Base-by-base conservation (phyloP, 2,797 vertebrate genomes). In the Periophthalmus magnuspinnatus region DNA sequence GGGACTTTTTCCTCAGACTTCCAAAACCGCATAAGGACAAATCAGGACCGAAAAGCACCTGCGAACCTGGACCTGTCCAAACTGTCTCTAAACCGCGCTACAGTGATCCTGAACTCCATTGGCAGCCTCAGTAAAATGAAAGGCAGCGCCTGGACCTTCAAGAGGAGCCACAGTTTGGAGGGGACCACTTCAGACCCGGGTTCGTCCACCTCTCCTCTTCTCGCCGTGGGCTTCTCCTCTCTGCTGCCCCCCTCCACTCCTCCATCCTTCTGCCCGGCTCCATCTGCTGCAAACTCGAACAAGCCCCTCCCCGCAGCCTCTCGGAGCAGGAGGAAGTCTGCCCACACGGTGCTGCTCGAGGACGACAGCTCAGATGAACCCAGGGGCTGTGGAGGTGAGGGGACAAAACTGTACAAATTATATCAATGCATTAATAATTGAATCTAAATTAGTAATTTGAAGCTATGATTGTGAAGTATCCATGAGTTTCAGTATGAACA, bases 101-200 rank as follows among this genome's bases (percentile, higher is more conserved):
- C 95, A 0, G 91, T 97, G 81, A 96, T 97, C 81, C 95, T 97
- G 64, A 95, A 92, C 92, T 97, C 96, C 83, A 96, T 97, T 10
- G 96, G 96, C 81, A 97, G 96, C 81, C 93, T 97, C 73, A 97
- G 96, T 73, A 97, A 96, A 85, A 92, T 97, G 88, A 93, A 86
- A 69, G 90, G 93, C 36, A 95, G 94, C 71, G 92, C 93, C 63
- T 94, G 96, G 90, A 95, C 95, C 68, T 96, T 94, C 75, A 74
- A 90, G 85, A 90, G 86, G 78, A 91, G 78, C 52, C 87, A 86
- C 74, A 89, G 91, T 82, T 84, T 81, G 0, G 90, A 86, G 68
- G 86, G 89, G 0, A 65, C 82, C 0, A 47, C 69, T 2, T 89
- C 91, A 0, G 88, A 91, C 77, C 86, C 87, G 0, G 83, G 81